These are phyloP conservation scores for Nixonia krombeini DNA, from an alignment of 1,140 invertebrate genomes.

Conservation along the genomic window DNA sequence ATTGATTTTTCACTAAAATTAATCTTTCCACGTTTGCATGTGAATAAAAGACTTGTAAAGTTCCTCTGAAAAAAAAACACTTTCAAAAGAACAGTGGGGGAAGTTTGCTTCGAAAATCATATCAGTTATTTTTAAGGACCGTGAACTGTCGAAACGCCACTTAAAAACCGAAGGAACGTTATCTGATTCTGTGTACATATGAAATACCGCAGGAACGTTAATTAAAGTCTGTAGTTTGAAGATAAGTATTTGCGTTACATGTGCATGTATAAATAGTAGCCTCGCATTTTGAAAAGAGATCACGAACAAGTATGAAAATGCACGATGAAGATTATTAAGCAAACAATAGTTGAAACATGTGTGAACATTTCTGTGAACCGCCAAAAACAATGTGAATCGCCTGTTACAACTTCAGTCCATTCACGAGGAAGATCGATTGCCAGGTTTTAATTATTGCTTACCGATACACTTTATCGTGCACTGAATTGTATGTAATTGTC, in stretches of 20 bases:
- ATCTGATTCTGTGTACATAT: constrained; percentile 5
- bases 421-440: no score
- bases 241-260: constrained; percentile 4
- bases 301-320: not conserved
- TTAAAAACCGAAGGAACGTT: not conserved
- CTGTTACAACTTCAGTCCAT: no score
- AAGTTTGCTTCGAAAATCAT: constrained; percentile 1
- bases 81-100: not conserved
- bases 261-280: constrained; percentile 16
- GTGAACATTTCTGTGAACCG: not conserved
- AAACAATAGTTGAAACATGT: not conserved
- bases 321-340: not conserved
- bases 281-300: constrained; percentile 8
- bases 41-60: not conserved
- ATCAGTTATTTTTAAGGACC: constrained; percentile 7
- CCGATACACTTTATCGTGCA: no score
- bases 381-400: no score
- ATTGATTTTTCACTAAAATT: no score
- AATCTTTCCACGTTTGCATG: no score
- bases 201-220: not conserved
- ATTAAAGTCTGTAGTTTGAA: no score
- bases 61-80: not conserved
- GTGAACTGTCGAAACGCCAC: not conserved
- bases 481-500: constrained; percentile 3
- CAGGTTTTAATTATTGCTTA: no score